phyloP scores from a whole-genome alignment of 2,797 vertebrate species.

The Halcyon smyrnensis region DNA sequence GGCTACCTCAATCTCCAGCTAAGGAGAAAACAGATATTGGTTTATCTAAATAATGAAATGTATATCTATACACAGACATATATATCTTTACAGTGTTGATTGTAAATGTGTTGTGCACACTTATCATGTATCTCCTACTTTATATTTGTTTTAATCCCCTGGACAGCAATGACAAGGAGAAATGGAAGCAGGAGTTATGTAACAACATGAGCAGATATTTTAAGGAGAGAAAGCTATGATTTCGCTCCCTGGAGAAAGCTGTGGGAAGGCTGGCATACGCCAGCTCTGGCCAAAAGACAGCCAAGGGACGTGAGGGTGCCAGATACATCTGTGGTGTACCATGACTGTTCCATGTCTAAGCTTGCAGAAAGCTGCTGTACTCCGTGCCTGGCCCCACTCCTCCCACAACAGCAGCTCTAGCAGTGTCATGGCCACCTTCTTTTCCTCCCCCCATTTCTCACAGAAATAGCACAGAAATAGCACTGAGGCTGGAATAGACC shows the following conservation, averaged over 20 bases:
- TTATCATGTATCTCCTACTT: neutral
- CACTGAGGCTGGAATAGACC: no score
- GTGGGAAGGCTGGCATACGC: neutral
- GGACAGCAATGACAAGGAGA: neutral
- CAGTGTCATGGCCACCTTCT: rapidly evolving
- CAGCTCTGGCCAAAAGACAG: neutral
- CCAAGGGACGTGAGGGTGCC: neutral
- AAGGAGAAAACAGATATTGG: neutral
- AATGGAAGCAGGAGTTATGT: neutral
- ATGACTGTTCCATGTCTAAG: neutral
- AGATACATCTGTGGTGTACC: rapidly evolving
- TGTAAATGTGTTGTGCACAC: neutral
- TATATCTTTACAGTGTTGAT: neutral
- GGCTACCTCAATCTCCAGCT: neutral
- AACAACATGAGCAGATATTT: neutral
- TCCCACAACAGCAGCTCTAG: neutral
- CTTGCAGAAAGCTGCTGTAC: neutral
- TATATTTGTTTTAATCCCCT: neutral
- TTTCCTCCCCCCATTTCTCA: neutral
- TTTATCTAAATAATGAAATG: neutral
- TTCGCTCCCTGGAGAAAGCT: neutral
- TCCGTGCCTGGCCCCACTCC: neutral
- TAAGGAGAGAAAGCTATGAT: neutral
- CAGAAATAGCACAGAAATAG: no score
- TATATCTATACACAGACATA: rapidly evolving